Conservation (phyloP, 2,888 invertebrate species). For the Euclidia mi region DNA sequence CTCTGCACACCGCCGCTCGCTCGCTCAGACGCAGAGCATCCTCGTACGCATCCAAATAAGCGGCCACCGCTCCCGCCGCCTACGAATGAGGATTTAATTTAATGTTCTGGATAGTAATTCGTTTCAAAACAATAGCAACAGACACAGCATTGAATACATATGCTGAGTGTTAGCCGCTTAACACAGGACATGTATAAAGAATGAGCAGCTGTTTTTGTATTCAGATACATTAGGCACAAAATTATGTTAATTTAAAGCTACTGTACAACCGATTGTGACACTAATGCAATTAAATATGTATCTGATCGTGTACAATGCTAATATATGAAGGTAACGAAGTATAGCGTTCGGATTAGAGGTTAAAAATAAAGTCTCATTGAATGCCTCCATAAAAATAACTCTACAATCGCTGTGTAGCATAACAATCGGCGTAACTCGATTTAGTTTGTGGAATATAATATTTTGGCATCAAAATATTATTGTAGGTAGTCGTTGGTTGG, state of each 20-base stretch:
- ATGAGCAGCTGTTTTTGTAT: slow-evolving; percentile 35
- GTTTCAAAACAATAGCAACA: slow-evolving; percentile 71
- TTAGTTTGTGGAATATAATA: slow-evolving; percentile 40
- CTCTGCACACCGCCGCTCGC: slow-evolving; percentile 66
- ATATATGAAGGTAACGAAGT: slow-evolving; percentile 4
- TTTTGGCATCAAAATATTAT: slow-evolving; percentile 70
- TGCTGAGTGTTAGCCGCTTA: slow-evolving; percentile 38
- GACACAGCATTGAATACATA: slow-evolving; percentile 54
- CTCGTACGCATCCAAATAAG: slow-evolving; percentile 83
- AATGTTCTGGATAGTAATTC: slow-evolving; percentile 73
- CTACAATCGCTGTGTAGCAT: slow-evolving; percentile 3
- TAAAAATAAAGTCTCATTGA: slow-evolving; percentile 1
- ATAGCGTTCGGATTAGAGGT: not conserved
- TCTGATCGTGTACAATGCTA: slow-evolving; percentile 23
- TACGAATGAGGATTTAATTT: slow-evolving; percentile 83
- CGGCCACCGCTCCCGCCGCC: slow-evolving; percentile 70
- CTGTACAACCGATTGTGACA: slow-evolving; percentile 26
- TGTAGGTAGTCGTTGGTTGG: slow-evolving; percentile 65
- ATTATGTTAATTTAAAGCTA: slow-evolving; percentile 38
- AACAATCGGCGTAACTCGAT: slow-evolving; percentile 28
- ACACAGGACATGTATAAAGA: slow-evolving; percentile 35
- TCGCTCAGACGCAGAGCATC: slow-evolving; percentile 68
- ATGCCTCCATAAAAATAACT: slow-evolving; percentile 1
- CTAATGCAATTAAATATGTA: slow-evolving; percentile 22
- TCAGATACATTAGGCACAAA: slow-evolving; percentile 17